Evolutionary conservation across 2,113 vertebrate species (phyloP).

Genomic region (Psilopsiagon aymara): DNA sequence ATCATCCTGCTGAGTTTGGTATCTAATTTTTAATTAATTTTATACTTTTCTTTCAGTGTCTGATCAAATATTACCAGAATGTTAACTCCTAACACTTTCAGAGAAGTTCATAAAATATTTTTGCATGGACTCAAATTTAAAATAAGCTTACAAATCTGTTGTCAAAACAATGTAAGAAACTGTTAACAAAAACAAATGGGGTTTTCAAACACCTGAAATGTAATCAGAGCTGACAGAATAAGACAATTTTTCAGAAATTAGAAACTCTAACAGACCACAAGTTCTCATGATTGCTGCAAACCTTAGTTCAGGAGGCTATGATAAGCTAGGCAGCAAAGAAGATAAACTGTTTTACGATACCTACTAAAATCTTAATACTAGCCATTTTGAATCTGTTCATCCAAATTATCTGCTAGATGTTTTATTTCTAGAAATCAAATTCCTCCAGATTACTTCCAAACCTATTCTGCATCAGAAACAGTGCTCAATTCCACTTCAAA

Average conservation of each 20-base stretch:
- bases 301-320: background rate
- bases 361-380: background rate
- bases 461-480: background rate
- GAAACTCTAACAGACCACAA: background rate
- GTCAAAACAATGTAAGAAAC: background rate
- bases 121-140: background rate
- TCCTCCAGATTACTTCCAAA: background rate
- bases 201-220: background rate
- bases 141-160: background rate
- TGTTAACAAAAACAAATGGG: background rate
- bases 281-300: background rate
- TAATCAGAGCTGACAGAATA: background rate
- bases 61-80: background rate
- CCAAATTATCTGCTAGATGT: background rate
- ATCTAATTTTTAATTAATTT: background rate
- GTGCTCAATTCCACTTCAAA: background rate
- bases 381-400: background rate
- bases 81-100: background rate
- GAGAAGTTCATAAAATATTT: background rate
- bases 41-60: background rate
- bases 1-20: background rate
- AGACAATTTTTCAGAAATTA: background rate
- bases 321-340: background rate
- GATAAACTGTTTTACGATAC: background rate
- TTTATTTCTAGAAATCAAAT: constrained; percentile 17